phyloP scores from a whole-genome alignment of 2,888 invertebrate genomes.

The Gibbula magus region DNA sequence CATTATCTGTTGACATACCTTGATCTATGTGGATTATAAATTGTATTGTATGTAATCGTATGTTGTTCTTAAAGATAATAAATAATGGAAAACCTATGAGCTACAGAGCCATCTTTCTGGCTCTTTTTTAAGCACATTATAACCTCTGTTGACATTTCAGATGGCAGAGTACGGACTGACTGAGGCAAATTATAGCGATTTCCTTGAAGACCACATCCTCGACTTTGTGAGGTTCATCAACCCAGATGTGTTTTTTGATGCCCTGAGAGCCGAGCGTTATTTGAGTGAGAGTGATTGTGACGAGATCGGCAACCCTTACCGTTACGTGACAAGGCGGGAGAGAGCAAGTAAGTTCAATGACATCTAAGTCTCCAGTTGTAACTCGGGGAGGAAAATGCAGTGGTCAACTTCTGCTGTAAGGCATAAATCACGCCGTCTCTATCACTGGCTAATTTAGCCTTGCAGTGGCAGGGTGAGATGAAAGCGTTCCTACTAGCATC shows the following conservation, averaged over 20 bases:
- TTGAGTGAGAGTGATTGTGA: constrained; percentile 32
- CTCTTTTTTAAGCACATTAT: background rate
- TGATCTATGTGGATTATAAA: too few relatives aligned
- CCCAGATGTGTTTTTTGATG: constrained; percentile 31
- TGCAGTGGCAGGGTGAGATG: too few relatives aligned
- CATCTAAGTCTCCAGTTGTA: too few relatives aligned
- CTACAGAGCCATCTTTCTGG: background rate
- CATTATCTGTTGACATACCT: too few relatives aligned
- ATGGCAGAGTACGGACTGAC: background rate
- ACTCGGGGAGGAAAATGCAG: too few relatives aligned
- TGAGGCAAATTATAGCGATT: constrained; percentile 8
- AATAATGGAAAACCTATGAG: background rate
- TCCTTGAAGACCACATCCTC: constrained; percentile 31
- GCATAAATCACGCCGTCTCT: too few relatives aligned
- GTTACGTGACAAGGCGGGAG: constrained; percentile 28
- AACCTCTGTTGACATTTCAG: background rate
- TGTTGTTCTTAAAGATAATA: background rate
- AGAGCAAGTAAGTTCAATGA: constrained; percentile 28
- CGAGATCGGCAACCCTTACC: constrained; percentile 26
- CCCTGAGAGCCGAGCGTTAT: constrained; percentile 16
- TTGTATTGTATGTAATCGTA: too few relatives aligned
- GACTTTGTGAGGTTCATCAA: constrained; percentile 28
- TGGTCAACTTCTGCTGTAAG: too few relatives aligned
- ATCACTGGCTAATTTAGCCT: too few relatives aligned
- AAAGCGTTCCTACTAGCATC: too few relatives aligned